These are phyloP conservation scores for Ptiloglossa arizonensis DNA, from an alignment of 1,140 invertebrate genomes.

Conservation along the genomic window DNA sequence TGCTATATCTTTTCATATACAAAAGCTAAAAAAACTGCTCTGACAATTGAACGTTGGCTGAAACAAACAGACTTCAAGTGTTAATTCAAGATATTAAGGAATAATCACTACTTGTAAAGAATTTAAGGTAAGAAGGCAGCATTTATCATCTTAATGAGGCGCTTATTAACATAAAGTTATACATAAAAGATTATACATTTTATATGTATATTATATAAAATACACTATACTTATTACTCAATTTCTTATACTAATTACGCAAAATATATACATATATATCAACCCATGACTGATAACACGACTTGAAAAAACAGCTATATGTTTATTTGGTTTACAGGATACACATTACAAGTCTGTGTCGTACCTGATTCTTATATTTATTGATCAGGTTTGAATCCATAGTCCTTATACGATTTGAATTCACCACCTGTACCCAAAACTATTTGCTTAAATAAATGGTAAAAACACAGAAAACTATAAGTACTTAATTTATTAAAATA, in stretches of 20 bases:
- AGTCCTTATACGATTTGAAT: background rate
- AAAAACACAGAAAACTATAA: conserved; percentile 50
- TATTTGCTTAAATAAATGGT: conserved; percentile 49
- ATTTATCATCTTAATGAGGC: conserved; percentile 46
- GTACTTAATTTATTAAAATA: conserved; percentile 72
- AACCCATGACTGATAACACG: conserved; percentile 41
- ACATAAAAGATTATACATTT: conserved; percentile 63
- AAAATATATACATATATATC: conserved; percentile 57
- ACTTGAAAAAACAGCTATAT: conserved; percentile 47
- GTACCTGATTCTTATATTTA: conserved; percentile 18
- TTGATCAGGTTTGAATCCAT: conserved; percentile 28
- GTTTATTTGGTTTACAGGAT: conserved; percentile 57
- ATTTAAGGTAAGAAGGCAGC: conserved; percentile 30
- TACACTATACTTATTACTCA: conserved; percentile 62
- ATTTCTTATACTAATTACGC: conserved; percentile 57
- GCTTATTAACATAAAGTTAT: conserved; percentile 54
- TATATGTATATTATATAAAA: conserved; percentile 66
- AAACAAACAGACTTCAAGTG: too few species aligned
- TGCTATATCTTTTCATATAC: too few species aligned
- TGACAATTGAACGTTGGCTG: too few species aligned
- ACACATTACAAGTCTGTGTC: conserved; percentile 30
- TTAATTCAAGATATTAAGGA: background rate
- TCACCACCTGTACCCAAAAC: conserved; percentile 34
- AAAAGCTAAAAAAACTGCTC: too few species aligned
- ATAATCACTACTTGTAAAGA: background rate